These are phyloP conservation scores for Ammospiza nelsoni DNA, from an alignment of 2,113 vertebrate genomes.

Conservation along the genomic window DNA sequence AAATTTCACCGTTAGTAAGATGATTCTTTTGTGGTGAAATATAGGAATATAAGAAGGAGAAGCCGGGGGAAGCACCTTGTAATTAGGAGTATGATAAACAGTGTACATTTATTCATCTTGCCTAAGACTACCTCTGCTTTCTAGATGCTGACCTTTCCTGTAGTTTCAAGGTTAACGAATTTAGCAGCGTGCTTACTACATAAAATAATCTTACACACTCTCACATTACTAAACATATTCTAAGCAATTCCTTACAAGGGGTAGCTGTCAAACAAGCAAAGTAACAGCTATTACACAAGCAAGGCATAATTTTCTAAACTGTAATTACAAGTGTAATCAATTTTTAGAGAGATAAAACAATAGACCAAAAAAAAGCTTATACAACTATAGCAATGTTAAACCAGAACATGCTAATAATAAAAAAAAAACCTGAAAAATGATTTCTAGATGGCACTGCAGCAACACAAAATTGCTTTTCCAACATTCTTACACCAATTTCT, in stretches of 20 bases:
- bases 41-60: not conserved
- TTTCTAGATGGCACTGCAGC: not conserved
- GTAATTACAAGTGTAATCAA: not conserved
- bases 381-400: not conserved
- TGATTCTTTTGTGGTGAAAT: not conserved
- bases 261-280: not conserved
- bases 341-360: not conserved
- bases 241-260: not conserved
- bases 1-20: not conserved
- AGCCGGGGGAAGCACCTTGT: accelerated
- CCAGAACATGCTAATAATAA: not conserved
- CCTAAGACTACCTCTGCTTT: not conserved
- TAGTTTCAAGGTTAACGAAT: constrained; percentile 31
- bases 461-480: not conserved
- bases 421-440: not conserved
- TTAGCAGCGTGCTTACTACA: constrained; percentile 4
- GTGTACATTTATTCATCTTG: not conserved
- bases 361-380: not conserved
- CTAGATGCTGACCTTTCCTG: constrained; percentile 30
- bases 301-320: not conserved
- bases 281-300: not conserved
- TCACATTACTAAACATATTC: constrained; percentile 51
- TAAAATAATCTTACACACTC: constrained; percentile 32
- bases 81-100: not conserved
- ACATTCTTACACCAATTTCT: constrained; percentile 76